Evolutionary conservation across 2,888 invertebrate species (phyloP), one percentile per base, ranked within the genome.

Genomic region (Lysandra coridon): DNA sequence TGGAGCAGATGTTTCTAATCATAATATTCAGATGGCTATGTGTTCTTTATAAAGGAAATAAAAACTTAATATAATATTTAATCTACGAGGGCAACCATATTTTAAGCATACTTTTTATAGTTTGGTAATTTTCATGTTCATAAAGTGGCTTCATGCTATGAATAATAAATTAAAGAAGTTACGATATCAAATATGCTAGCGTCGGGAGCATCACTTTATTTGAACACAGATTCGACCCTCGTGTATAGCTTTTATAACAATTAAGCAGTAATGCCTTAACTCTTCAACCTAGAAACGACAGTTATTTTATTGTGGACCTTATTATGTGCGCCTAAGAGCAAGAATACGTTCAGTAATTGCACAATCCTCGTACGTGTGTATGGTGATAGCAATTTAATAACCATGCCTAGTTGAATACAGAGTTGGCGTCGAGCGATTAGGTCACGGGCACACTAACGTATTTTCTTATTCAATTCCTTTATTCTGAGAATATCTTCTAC

Each of bases 371-470:
- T 81, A 81, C 83, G 82, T 83, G 82, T 85, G 88, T 89, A 88
- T 92, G 91, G 87, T 91, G 91, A 92, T 92, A 89, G 88, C 88
- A 86, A 89, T 91, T 91, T 90, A 91, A 91, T 90, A 91, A 86
- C 84, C 83, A 82, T 79, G 82, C 80, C 82, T 83, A 82, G 81
- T 80, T 83, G 83, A 83, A 82, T 83, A 83, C 82, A 79, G 82
- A 82, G 82, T 82, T 81, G 82, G 81, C 82, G 82, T 82, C 79
- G 80, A 79, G 77, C 79, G 81, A 81, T 82, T 84, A 83, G 83
- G 82, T 82, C 83, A 83, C 84, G 82, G 82, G 80, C 81, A 82
- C 80, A 82, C 80, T 81, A 78, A 78, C 80, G 80, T 82, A 82
- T 83, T 83, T 82, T 83, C 82, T 83, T 81, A 83, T 84, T 83